These are phyloP conservation scores for Enteromius radiatus DNA, from an alignment of 2,797 vertebrate genomes.

Conservation along the genomic window DNA sequence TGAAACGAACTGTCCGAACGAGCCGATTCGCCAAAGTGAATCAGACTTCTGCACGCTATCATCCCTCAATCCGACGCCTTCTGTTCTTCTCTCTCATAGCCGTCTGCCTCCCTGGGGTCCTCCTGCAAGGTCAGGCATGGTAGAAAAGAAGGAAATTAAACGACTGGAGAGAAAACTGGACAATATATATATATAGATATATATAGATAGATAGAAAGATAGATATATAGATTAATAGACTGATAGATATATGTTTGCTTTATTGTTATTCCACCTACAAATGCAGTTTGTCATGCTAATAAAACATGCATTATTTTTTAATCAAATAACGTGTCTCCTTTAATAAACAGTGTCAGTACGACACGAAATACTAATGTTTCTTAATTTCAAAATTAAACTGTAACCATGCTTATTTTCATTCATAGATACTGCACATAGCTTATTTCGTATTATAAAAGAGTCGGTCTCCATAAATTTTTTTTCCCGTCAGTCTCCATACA, in stretches of 20 bases:
- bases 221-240: not conserved
- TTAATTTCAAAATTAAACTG: not conserved
- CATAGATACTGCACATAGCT: not conserved
- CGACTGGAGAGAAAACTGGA: constrained; percentile 9
- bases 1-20: constrained; percentile 9
- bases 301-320: not conserved
- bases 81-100: constrained; percentile 53
- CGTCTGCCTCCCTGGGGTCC: constrained; percentile 62
- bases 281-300: not conserved
- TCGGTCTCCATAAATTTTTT: constrained; percentile 31
- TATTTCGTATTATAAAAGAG: not conserved
- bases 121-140: constrained; percentile 66
- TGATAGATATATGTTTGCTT: not conserved
- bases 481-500: constrained; percentile 20
- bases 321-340: not conserved
- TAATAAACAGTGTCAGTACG: not conserved
- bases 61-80: not conserved
- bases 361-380: not conserved
- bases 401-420: not conserved
- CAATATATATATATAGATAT: not conserved
- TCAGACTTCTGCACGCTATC: constrained; percentile 15
- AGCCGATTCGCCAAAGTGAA: constrained; percentile 29
- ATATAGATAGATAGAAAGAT: not conserved
- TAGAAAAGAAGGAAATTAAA: constrained; percentile 28
- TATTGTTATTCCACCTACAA: not conserved